Evolutionary conservation across 2,797 vertebrate species (phyloP).

Genomic region (Anas acuta): DNA sequence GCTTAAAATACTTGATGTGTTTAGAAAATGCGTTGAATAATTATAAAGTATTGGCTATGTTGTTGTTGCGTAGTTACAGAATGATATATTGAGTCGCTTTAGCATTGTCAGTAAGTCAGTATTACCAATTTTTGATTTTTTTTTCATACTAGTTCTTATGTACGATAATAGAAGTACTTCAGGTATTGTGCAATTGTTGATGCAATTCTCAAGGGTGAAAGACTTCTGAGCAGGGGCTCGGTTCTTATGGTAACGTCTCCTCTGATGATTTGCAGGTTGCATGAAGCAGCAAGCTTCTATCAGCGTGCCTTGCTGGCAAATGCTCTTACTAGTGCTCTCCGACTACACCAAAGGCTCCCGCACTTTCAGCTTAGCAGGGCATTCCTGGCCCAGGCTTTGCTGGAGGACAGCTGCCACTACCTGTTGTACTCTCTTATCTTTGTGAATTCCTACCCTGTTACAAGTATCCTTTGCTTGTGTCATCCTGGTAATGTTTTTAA

Average conservation of each 20-base stretch:
- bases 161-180: neutral
- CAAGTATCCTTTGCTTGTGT: slow-evolving; percentile 91
- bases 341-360: slow-evolving; percentile 93
- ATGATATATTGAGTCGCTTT: neutral
- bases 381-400: slow-evolving; percentile 92
- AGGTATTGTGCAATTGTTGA: slow-evolving; percentile 61
- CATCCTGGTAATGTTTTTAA: neutral
- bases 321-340: slow-evolving; percentile 96
- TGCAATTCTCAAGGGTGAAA: slow-evolving; percentile 75
- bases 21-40: neutral
- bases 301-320: slow-evolving; percentile 97
- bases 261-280: slow-evolving; percentile 85
- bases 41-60: neutral
- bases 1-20: neutral
- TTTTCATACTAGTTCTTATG: neutral
- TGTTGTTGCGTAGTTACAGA: neutral
- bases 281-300: slow-evolving; percentile 96
- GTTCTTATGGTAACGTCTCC: slow-evolving; percentile 72
- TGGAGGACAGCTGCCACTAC: slow-evolving; percentile 99
- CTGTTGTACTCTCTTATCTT: slow-evolving; percentile 97
- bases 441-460: slow-evolving; percentile 98
- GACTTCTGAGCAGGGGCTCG: neutral
- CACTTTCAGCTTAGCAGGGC: slow-evolving; percentile 95
- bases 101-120: neutral
- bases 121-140: neutral